These are phyloP conservation scores for Cantharis rufa DNA, from an alignment of 2,888 invertebrate species.

Conservation along the genomic window DNA sequence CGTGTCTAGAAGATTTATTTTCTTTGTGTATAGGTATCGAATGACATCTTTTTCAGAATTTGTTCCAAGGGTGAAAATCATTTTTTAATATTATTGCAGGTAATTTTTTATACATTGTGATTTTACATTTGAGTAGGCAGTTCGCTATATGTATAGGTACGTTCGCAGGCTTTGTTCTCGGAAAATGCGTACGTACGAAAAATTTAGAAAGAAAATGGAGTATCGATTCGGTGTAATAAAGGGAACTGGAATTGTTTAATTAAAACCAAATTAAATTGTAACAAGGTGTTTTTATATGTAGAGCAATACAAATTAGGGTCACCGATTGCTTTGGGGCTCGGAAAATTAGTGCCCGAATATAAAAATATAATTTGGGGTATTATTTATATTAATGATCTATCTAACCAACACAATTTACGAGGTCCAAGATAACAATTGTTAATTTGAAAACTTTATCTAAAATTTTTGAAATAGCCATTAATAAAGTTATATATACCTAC, in stretches of 20 bases:
- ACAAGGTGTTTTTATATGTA: neutral
- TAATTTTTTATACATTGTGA: neutral
- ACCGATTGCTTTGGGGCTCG: neutral
- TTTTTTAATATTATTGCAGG: neutral
- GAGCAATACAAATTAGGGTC: neutral
- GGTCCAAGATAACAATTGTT: neutral
- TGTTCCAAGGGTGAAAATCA: neutral
- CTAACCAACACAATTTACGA: neutral
- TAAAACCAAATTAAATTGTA: neutral
- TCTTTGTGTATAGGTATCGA: neutral
- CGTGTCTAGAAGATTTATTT: neutral
- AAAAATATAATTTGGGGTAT: neutral
- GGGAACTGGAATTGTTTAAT: neutral
- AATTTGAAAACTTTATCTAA: neutral
- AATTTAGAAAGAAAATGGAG: neutral
- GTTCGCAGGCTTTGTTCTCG: neutral
- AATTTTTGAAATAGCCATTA: neutral
- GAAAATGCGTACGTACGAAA: neutral
- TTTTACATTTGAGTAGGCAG: neutral
- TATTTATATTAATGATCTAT: neutral
- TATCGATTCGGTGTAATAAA: neutral
- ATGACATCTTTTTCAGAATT: neutral
- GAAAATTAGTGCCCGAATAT: neutral
- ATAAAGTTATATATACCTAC: neutral
- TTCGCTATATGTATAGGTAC: neutral